Evolutionary conservation across 1,140 invertebrate species (phyloP).

Genomic region (Orchesella cincta): DNA sequence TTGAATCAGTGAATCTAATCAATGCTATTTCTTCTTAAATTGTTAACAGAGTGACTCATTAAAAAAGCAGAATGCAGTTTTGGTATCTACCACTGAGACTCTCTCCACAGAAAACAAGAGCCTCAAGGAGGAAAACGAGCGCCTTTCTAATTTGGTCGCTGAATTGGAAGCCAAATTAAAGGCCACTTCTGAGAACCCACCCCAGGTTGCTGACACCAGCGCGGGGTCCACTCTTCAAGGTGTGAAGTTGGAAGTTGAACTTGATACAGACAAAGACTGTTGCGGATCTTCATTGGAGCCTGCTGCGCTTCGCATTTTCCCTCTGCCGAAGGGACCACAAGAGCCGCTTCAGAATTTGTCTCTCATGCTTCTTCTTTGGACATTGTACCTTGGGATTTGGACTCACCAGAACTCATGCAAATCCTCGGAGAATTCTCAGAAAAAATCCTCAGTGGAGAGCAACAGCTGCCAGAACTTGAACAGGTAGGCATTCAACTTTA

Average conservation of each 20-base stretch:
- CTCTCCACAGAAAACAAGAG: not conserved
- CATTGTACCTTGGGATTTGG: conserved; percentile 44
- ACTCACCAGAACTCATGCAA: conserved; percentile 48
- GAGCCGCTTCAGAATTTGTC: conserved; percentile 38
- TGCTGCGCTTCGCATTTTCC: conserved; percentile 49
- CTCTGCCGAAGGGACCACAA: conserved; percentile 50
- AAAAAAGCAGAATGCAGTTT: conserved; percentile 36
- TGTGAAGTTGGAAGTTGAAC: not conserved
- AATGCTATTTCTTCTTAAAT: conserved; percentile 23
- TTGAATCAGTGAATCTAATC: not conserved
- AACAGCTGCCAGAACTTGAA: not conserved
- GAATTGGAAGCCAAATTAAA: conserved; percentile 41
- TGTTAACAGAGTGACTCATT: conserved; percentile 37
- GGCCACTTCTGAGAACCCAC: not conserved
- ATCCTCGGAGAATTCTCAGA: conserved; percentile 40
- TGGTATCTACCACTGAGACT: conserved; percentile 31
- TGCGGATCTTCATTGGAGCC: conserved; percentile 44
- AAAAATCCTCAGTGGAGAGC: conserved; percentile 14
- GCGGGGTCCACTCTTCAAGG: not conserved
- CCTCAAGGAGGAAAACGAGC: conserved; percentile 37
- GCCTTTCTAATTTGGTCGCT: conserved; percentile 32
- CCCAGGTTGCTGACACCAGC: not conserved
- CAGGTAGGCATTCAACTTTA: not conserved
- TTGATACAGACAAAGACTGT: not conserved
- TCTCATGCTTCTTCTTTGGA: conserved; percentile 43